Evolutionary conservation across 2,888 invertebrate species (phyloP), one percentile per base, ranked within the genome.

Genomic region (Morpho helenor): DNA sequence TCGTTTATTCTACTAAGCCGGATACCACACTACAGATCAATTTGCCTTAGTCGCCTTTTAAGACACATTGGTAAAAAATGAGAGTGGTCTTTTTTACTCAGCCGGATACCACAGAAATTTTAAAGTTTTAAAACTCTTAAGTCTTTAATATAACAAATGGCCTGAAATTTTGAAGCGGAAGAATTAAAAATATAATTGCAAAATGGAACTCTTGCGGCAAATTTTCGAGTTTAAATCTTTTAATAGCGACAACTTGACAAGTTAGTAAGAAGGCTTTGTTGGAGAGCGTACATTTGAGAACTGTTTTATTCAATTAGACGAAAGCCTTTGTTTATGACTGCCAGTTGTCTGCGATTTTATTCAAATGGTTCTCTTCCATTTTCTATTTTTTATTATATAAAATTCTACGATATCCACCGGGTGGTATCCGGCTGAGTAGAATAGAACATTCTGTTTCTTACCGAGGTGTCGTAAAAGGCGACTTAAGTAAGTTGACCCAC

Each of bases 271-370:
- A 45, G 54, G 54, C 54, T 54, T 54, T 48, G 54, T 48, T 48
- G 48, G 54, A n/a, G 41, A n/a, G 45, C 46, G 54, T 54, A 31
- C 47, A 54, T 48, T 54, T n/a, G 41, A 48, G 45, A 54, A 48
- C 42, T 54, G 54, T 47, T 54, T 48, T 41, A 57, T 77, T 79
- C 59, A 93, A 91, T 88, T 95, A 91, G 82, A 95, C 94, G 7
- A 95, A 48, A 51, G 39, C 45, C 46, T 46, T 45, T 56, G 47
- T 42, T 43, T 57, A 39, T 43, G 7, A 16, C 42, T 44, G 47
- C 31, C 52, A 41, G 52, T 41, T 42, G 39, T 50, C 43, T 51
- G 49, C 46, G 39, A 60, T 42, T 7, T 64, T 74, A 70, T 40
- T 49, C 9, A 9, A 8, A 50, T 22, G 8, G 7, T 42, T 23